A percentile compares a stretch with the other conserved stretches of the same genome.
phyloP scores from a whole-genome alignment of 1,140 invertebrate genomes.

The Ladona fulva region DNA sequence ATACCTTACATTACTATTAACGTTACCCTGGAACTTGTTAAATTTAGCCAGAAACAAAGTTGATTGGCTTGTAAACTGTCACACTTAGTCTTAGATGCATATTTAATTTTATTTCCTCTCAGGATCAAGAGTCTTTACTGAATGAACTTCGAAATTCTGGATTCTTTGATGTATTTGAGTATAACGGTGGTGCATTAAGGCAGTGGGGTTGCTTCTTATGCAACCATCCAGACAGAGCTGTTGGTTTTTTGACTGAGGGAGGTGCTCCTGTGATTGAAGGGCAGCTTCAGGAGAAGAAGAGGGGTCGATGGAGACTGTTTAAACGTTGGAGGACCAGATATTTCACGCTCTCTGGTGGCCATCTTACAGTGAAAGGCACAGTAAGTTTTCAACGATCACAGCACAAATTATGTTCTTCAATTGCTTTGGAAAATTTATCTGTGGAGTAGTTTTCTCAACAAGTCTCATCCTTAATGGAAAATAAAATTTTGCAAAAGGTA shows the following conservation, averaged over 20 bases:
- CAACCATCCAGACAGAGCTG: constrained; percentile 79
- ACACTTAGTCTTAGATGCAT: background rate
- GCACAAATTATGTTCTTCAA: no score
- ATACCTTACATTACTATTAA: background rate
- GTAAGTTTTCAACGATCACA: constrained; percentile 43
- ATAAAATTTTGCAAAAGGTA: no score
- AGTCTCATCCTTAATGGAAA: no score
- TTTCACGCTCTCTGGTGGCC: constrained; percentile 84
- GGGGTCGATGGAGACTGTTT: constrained; percentile 79
- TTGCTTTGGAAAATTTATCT: no score
- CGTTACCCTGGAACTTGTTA: no score
- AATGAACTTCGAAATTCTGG: constrained; percentile 77
- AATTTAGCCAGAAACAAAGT: no score
- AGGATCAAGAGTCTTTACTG: constrained; percentile 77
- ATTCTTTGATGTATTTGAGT: constrained; percentile 89
- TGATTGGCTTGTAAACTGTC: no score
- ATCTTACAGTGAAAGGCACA: constrained; percentile 77
- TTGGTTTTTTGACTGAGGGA: constrained; percentile 61
- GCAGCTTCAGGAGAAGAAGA: constrained; percentile 87
- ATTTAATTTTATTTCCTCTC: constrained; percentile 11
- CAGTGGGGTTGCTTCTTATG: constrained; percentile 84
- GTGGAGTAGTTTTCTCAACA: no score
- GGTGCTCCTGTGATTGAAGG: constrained; percentile 75
- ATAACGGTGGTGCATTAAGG: constrained; percentile 45
- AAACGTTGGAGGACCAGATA: constrained; percentile 84